A percentile compares a stretch with the other conserved stretches of the same genome.
phyloP scores from a whole-genome alignment of 2,797 vertebrate species.

The Petrocephalus schoutedeni region DNA sequence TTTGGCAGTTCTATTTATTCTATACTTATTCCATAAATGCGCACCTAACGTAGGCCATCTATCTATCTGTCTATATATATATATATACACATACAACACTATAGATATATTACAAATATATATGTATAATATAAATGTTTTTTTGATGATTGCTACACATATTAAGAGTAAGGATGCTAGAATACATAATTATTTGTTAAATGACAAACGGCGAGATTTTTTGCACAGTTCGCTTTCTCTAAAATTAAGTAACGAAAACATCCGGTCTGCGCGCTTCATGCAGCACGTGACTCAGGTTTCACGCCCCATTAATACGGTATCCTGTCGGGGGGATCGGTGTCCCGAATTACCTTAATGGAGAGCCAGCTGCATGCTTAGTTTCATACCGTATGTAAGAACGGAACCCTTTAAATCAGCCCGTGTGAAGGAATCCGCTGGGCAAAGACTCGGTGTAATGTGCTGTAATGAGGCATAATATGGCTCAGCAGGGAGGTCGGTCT shows the following conservation, averaged over 20 bases:
- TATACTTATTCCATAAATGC: too few relatives aligned
- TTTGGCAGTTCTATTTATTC: too few relatives aligned
- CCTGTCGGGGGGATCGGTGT: background rate
- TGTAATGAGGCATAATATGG: background rate
- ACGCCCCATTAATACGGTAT: background rate
- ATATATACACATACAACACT: too few relatives aligned
- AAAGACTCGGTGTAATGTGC: background rate
- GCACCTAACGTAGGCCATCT: too few relatives aligned
- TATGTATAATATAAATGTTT: background rate
- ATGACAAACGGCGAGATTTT: background rate
- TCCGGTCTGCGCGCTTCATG: background rate
- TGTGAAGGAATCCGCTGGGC: background rate
- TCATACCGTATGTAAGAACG: background rate
- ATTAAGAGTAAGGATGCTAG: background rate
- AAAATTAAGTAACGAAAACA: background rate
- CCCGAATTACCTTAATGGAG: background rate
- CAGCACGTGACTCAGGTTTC: background rate
- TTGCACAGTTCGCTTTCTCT: background rate
- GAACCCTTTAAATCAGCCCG: background rate
- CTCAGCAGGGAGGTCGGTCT: background rate
- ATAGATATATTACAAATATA: background rate
- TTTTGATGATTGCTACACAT: background rate
- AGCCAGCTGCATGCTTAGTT: background rate
- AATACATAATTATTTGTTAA: background rate
- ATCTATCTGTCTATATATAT: too few relatives aligned